phyloP scores from a whole-genome alignment of 53 echinoderm and acorn worm species.

The Holothuria scabra region DNA sequence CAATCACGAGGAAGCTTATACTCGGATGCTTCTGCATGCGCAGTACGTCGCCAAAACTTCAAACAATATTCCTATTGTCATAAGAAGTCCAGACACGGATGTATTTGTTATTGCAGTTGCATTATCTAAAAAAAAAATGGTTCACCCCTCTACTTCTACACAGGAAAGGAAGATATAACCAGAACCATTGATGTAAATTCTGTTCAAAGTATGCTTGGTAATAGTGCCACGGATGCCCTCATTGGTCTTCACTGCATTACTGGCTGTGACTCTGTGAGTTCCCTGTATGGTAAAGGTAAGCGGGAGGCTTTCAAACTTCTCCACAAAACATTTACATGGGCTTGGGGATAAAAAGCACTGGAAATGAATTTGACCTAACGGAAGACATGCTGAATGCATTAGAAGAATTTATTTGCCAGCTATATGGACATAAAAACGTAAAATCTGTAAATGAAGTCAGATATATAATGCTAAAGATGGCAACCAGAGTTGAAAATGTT shows the following conservation, averaged over 20 bases:
- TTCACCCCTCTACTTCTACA: slow-evolving; percentile 57
- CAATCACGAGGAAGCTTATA: slow-evolving; percentile 48
- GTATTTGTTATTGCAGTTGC: too few species aligned
- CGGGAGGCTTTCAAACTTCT: too few species aligned
- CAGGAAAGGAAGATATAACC: slow-evolving; percentile 54
- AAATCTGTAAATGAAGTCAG: too few species aligned
- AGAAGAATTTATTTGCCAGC: too few species aligned
- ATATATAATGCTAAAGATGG: too few species aligned
- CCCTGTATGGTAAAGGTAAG: too few species aligned
- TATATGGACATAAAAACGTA: too few species aligned
- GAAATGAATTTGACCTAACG: not conserved
- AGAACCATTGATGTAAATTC: slow-evolving; percentile 53
- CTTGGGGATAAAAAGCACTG: slow-evolving; percentile 1
- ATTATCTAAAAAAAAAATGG: not conserved
- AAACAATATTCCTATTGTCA: too few species aligned
- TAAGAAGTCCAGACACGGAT: too few species aligned
- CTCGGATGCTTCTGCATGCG: slow-evolving; percentile 62
- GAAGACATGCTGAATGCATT: slow-evolving; percentile 8
- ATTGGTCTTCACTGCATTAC: slow-evolving; percentile 68
- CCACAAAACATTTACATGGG: slow-evolving; percentile 8
- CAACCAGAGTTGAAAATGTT: too few species aligned
- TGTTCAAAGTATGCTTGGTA: slow-evolving; percentile 4
- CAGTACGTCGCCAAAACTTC: slow-evolving; percentile 23
- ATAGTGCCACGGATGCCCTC: slow-evolving; percentile 15
- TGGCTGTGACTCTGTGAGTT: too few species aligned